A percentile compares a stretch with the other conserved stretches of the same genome.
These are phyloP conservation scores for Syrista parreyssii DNA, from an alignment of 2,888 invertebrate genomes.

Conservation along the genomic window DNA sequence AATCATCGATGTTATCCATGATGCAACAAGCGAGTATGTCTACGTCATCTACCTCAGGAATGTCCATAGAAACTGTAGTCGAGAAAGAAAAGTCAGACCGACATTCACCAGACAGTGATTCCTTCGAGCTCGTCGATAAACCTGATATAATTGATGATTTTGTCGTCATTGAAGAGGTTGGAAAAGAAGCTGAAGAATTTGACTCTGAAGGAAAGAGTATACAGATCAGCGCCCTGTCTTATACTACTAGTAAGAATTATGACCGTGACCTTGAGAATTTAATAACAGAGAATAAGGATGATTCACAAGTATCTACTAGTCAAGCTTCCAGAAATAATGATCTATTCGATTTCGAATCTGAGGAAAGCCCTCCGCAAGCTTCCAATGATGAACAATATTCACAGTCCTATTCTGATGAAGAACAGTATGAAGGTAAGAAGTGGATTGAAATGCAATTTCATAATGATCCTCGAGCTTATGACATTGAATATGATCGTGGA, in stretches of 20 bases:
- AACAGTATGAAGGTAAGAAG: slow-evolving; percentile 76
- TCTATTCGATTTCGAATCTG: slow-evolving; percentile 60
- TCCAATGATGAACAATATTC: slow-evolving; percentile 61
- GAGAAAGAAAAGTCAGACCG: slow-evolving; percentile 56
- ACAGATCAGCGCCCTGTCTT: slow-evolving; percentile 69
- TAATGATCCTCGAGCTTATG: slow-evolving; percentile 75
- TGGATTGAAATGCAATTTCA: slow-evolving; percentile 93
- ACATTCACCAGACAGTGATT: slow-evolving; percentile 83
- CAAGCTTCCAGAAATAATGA: slow-evolving; percentile 39
- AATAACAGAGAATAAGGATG: slow-evolving; percentile 45
- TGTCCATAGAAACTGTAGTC: slow-evolving; percentile 59
- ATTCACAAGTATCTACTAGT: slow-evolving; percentile 26
- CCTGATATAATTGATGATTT: slow-evolving; percentile 89
- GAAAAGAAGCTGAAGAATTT: slow-evolving; percentile 85
- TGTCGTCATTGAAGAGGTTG: slow-evolving; percentile 89
- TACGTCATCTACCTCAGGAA: slow-evolving; percentile 58
- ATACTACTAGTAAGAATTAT: slow-evolving; percentile 69
- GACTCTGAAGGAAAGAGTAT: slow-evolving; percentile 87
- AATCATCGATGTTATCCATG: slow-evolving; percentile 38
- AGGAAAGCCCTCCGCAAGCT: slow-evolving; percentile 61
- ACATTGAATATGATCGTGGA: slow-evolving; percentile 84
- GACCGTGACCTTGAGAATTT: slow-evolving; percentile 70
- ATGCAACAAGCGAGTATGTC: slow-evolving; percentile 61
- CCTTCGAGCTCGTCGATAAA: slow-evolving; percentile 89
- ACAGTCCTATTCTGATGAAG: slow-evolving; percentile 61